Evolutionary conservation across 2,113 vertebrate species (phyloP).

Genomic region (Corythornis madagascariensis): DNA sequence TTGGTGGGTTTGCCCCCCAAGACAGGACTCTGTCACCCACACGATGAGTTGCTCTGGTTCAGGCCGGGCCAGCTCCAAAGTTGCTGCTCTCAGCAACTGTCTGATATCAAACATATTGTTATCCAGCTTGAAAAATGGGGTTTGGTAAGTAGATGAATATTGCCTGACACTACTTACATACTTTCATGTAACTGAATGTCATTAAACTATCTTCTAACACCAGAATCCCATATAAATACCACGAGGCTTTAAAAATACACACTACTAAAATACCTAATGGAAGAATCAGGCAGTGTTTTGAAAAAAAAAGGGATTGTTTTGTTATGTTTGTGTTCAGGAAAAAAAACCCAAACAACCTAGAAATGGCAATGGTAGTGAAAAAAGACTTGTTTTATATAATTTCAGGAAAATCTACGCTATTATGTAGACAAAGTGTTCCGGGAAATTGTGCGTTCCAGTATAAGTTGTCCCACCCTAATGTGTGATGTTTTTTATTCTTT

Average conservation of each 20-base stretch:
- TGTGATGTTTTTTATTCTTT: slow-evolving; percentile 94
- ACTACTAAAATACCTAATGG: neutral
- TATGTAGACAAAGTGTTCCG: slow-evolving; percentile 97
- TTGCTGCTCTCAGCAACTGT: no score
- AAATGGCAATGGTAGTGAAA: neutral
- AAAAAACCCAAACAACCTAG: neutral
- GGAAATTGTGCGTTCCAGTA: slow-evolving; percentile 92
- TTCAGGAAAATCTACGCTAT: slow-evolving; percentile 92
- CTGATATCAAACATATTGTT: neutral
- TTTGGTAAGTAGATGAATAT: neutral
- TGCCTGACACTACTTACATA: neutral
- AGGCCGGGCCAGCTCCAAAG: no score
- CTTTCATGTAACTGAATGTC: neutral
- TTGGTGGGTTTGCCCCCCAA: no score
- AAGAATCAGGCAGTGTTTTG: neutral
- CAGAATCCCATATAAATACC: neutral
- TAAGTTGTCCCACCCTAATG: slow-evolving; percentile 96
- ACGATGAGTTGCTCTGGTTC: no score
- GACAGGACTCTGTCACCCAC: no score
- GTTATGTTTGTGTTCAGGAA: neutral
- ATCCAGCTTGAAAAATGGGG: neutral
- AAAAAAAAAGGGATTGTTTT: neutral
- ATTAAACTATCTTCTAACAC: neutral
- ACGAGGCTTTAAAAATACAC: neutral
- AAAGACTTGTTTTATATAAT: slow-evolving; percentile 28